Evolutionary conservation across 2,797 vertebrate species (phyloP).

Genomic region (Eupleurogrammus muticus): DNA sequence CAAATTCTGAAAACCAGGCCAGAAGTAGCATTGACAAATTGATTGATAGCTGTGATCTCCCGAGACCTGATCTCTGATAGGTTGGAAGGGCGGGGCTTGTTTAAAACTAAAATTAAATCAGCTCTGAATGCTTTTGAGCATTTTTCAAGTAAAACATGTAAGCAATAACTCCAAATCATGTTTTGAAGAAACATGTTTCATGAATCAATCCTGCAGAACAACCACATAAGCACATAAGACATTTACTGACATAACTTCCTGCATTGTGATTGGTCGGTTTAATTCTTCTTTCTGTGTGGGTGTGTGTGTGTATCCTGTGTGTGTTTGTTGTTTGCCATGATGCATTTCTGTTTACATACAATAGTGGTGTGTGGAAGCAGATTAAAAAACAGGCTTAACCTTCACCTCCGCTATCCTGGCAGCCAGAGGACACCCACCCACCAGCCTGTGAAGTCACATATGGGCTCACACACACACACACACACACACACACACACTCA

Average conservation of each 20-base stretch:
- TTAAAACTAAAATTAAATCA: background rate
- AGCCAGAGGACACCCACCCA: slow-evolving; percentile 18
- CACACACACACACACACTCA: slow-evolving; percentile 24
- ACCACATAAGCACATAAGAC: background rate
- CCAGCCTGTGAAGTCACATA: background rate
- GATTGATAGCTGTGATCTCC: background rate
- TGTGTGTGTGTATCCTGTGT: background rate
- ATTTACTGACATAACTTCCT: background rate
- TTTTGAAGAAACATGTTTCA: background rate
- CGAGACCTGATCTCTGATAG: no score
- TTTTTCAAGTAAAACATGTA: no score
- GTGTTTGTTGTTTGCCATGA: background rate
- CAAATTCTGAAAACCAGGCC: background rate
- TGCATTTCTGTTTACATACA: slow-evolving; percentile 49
- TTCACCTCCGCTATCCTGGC: slow-evolving; percentile 57
- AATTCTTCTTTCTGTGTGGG: background rate
- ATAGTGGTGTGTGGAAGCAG: slow-evolving; percentile 39
- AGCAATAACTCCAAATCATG: background rate
- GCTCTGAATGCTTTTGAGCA: no score
- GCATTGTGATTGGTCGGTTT: background rate
- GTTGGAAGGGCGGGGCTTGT: background rate
- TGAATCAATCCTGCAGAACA: no score
- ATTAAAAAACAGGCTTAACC: slow-evolving; percentile 59
- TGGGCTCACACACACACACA: slow-evolving; percentile 12
- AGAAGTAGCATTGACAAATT: background rate